Evolutionary conservation across 2,888 invertebrate species (phyloP).

Genomic region (Tanypteryx hageni): DNA sequence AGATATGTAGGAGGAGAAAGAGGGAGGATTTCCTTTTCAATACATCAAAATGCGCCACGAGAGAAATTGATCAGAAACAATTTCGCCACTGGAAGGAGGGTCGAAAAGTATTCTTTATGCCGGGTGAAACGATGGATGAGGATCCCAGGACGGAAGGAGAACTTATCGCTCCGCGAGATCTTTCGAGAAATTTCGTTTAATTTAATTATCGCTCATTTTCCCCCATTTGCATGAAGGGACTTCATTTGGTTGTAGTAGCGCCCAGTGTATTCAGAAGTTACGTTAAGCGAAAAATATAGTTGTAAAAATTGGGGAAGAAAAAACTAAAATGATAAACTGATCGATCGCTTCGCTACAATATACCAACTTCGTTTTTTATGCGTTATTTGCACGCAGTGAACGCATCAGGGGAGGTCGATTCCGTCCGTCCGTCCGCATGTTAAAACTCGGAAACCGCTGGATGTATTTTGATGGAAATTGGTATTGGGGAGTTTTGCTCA

Average conservation of each 20-base stretch:
- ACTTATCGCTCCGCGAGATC: background rate
- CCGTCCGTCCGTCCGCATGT: too few relatives aligned
- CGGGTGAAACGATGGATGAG: background rate
- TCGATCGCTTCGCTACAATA: too few relatives aligned
- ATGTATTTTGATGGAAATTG: too few relatives aligned
- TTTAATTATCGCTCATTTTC: background rate
- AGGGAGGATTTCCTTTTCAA: slow-evolving; percentile 32
- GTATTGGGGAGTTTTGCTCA: too few relatives aligned
- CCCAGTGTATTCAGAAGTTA: background rate
- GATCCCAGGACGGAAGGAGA: background rate
- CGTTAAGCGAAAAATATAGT: too few relatives aligned
- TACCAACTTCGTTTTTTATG: too few relatives aligned
- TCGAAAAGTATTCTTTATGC: slow-evolving; percentile 14
- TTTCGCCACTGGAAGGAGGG: background rate
- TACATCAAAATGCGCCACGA: slow-evolving; percentile 43
- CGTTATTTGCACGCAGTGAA: too few relatives aligned
- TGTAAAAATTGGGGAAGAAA: too few relatives aligned
- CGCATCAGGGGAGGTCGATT: too few relatives aligned
- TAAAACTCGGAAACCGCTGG: too few relatives aligned
- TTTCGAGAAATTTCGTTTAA: background rate
- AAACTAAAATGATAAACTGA: too few relatives aligned
- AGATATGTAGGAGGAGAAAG: background rate
- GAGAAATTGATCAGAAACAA: slow-evolving; percentile 56
- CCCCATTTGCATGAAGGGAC: background rate
- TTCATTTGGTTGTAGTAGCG: background rate